Percentiles rank a stretch among this genome's conserved stretches.
These are phyloP conservation scores for Amyelois transitella DNA, from an alignment of 1,140 invertebrate species.

Conservation along the genomic window DNA sequence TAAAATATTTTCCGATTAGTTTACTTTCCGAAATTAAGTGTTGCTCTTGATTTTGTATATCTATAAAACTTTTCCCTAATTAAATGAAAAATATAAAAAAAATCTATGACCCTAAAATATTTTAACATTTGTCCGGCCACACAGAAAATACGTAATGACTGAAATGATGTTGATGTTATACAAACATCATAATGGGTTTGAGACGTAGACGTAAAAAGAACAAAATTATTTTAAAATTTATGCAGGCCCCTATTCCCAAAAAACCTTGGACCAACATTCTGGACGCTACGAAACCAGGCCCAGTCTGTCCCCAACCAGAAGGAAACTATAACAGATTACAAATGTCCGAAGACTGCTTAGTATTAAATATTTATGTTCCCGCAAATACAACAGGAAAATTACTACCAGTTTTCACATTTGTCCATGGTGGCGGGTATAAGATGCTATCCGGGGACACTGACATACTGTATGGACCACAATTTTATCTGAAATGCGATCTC, in stretches of 20 bases:
- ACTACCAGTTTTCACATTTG: constrained; percentile 15
- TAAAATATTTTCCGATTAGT: not conserved
- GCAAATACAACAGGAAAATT: not conserved
- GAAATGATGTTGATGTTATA: too few species aligned
- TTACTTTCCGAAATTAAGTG: not conserved
- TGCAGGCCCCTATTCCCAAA: constrained; percentile 29
- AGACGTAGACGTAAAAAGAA: too few species aligned
- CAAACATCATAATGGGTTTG: too few species aligned
- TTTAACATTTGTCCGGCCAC: too few species aligned
- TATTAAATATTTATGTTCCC: constrained; percentile 26
- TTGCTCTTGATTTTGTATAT: too few species aligned
- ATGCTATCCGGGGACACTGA: constrained; percentile 15
- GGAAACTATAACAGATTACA: constrained; percentile 10
- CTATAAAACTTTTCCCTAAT: too few species aligned
- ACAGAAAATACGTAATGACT: too few species aligned
- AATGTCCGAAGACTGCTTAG: constrained; percentile 28
- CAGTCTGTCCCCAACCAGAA: constrained; percentile 22
- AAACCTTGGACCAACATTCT: constrained; percentile 18
- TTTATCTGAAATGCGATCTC: constrained; percentile 18
- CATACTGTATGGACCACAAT: constrained; percentile 24
- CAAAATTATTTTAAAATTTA: not conserved
- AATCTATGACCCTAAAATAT: too few species aligned
- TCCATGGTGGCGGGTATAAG: constrained; percentile 23
- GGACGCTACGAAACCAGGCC: constrained; percentile 17
- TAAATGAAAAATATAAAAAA: too few species aligned